Percentiles rank a stretch among this genome's conserved stretches.
Conservation (phyloP, 2,888 invertebrate genomes). For the Branchipolynoe longqiensis region DNA sequence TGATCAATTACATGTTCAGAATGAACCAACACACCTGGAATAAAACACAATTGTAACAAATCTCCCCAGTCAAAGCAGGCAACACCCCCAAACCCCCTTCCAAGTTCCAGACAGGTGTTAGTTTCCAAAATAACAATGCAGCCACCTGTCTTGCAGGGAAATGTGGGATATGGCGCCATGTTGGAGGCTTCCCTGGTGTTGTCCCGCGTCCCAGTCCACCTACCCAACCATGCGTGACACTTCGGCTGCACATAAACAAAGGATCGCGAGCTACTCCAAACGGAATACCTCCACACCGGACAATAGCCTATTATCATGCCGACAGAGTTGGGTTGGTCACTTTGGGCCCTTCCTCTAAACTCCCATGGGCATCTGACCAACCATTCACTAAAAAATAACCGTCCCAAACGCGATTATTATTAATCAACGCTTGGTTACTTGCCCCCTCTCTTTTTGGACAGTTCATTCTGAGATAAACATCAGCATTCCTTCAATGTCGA, state of each 20-base stretch:
- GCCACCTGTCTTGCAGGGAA: neutral
- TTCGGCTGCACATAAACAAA: constrained; percentile 14
- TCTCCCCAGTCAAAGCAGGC: neutral
- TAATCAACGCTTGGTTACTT: too few relatives aligned
- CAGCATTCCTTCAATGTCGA: too few relatives aligned
- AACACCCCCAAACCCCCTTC: neutral
- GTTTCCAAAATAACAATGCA: neutral
- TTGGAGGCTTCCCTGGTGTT: neutral
- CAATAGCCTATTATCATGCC: constrained; percentile 49
- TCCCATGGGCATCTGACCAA: too few relatives aligned
- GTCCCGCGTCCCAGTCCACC: neutral
- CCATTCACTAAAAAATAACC: too few relatives aligned
- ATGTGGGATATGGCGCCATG: neutral
- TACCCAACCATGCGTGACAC: neutral
- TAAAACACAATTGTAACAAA: neutral
- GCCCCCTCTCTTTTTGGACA: too few relatives aligned
- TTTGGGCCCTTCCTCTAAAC: neutral
- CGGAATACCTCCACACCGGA: constrained; percentile 40
- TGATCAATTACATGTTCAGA: neutral
- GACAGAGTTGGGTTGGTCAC: neutral
- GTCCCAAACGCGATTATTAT: too few relatives aligned
- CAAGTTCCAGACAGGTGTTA: constrained; percentile 22
- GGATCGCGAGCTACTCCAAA: neutral
- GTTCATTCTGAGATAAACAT: too few relatives aligned
- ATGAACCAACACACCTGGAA: neutral